These are phyloP conservation scores for Ginglymostoma cirratum DNA, from an alignment of 2,113 vertebrate genomes.

Conservation along the genomic window DNA sequence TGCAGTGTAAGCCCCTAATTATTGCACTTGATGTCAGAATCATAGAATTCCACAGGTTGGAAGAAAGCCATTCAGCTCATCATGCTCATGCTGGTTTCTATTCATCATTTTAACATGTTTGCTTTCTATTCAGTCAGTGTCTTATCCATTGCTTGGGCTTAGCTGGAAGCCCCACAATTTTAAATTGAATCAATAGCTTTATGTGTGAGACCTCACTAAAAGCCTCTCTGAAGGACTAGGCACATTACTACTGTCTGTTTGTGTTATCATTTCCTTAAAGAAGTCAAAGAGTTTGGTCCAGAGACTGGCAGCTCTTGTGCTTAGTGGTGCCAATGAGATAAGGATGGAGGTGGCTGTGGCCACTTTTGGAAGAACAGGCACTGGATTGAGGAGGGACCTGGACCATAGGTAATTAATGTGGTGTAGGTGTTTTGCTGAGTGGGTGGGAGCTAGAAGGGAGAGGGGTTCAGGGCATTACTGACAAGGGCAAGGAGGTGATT, in stretches of 20 bases:
- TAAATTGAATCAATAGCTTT: neutral
- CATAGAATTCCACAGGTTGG: neutral
- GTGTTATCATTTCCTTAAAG: no score
- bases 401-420: no score
- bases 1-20: neutral
- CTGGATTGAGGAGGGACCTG: no score
- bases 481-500: neutral
- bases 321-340: no score
- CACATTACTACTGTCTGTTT: neutral
- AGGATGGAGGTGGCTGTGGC: no score
- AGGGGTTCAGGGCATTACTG: neutral
- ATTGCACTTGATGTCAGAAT: neutral
- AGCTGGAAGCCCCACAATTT: neutral
- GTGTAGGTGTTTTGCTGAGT: no score
- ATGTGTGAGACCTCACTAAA: neutral
- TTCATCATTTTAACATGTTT: neutral
- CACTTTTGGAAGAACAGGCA: no score
- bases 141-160: neutral
- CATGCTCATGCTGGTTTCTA: neutral
- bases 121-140: neutral
- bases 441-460: no score
- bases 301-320: no score
- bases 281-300: no score
- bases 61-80: neutral
- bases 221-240: neutral